A percentile compares a stretch with the other conserved stretches of the same genome.
Conservation (phyloP, 2,888 invertebrate genomes). For the Plagodis dolabraria region DNA sequence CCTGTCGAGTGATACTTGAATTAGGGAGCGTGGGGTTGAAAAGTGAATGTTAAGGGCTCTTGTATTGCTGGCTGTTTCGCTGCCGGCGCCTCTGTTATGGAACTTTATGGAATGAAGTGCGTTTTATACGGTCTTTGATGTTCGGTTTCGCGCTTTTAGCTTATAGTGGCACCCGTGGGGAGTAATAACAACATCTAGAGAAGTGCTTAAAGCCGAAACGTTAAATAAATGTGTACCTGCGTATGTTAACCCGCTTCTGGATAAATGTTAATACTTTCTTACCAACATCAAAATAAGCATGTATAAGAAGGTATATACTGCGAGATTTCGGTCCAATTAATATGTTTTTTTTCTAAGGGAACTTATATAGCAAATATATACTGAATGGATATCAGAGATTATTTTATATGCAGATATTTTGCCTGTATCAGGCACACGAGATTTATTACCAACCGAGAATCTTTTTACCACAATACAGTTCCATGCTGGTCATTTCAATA, state of each 20-base stretch:
- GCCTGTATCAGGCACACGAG: too few relatives aligned
- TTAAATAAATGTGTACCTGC: constrained; percentile 49
- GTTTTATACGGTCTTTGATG: constrained; percentile 79
- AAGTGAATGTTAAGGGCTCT: constrained; percentile 58
- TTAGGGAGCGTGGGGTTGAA: constrained; percentile 44
- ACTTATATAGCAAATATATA: too few relatives aligned
- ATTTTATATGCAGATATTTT: too few relatives aligned
- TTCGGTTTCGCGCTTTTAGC: constrained; percentile 75
- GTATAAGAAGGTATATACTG: too few relatives aligned
- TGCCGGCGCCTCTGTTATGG: constrained; percentile 69
- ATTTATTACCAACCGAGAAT: too few relatives aligned
- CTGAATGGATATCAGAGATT: too few relatives aligned
- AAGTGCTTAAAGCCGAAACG: constrained; percentile 65
- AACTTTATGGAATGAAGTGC: constrained; percentile 79
- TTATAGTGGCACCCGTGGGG: constrained; percentile 71
- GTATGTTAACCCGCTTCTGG: constrained; percentile 55
- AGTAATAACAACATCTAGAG: constrained; percentile 68
- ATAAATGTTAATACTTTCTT: constrained; percentile 40
- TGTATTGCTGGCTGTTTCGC: constrained; percentile 58
- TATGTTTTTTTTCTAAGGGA: too few relatives aligned
- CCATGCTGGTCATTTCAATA: too few relatives aligned
- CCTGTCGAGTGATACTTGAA: constrained; percentile 39
- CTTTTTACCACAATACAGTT: too few relatives aligned
- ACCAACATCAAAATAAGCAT: not conserved
- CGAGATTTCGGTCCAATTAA: too few relatives aligned